A percentile compares a stretch with the other conserved stretches of the same genome.
Conservation (phyloP, 2,888 invertebrate genomes). For the Andrena minutula region DNA sequence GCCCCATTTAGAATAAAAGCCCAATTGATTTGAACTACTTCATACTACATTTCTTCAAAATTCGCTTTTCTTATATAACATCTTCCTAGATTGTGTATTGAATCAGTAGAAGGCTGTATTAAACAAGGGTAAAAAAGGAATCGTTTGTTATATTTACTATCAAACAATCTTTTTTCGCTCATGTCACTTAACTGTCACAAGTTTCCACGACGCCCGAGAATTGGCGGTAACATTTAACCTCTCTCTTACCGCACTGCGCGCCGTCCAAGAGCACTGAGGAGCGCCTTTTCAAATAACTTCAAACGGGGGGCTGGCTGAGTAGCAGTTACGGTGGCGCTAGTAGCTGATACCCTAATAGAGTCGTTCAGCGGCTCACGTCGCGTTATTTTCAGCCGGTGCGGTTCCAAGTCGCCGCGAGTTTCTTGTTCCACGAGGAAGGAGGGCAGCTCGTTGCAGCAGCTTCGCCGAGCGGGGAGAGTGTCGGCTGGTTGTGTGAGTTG, state of each 20-base stretch:
- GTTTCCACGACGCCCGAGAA: too few relatives aligned
- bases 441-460: conserved; percentile 7
- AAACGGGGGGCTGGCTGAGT: background rate
- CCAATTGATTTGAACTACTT: too few relatives aligned
- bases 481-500: conserved; percentile 10
- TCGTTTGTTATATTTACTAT: too few relatives aligned
- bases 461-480: background rate
- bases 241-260: too few relatives aligned
- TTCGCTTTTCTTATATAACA: too few relatives aligned
- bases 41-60: too few relatives aligned
- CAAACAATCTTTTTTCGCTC: too few relatives aligned
- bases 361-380: conserved; percentile 9
- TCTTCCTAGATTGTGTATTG: too few relatives aligned
- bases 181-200: too few relatives aligned
- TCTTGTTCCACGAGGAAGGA: conserved; percentile 29
- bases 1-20: background rate
- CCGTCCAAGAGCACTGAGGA: background rate
- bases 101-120: too few relatives aligned
- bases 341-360: conserved; percentile 11
- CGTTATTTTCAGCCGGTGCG: conserved; percentile 11
- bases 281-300: background rate
- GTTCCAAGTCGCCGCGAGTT: background rate
- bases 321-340: background rate
- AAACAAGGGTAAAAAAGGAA: too few relatives aligned
- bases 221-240: too few relatives aligned